These are phyloP conservation scores for Enteromius paludinosus DNA, from an alignment of 2,797 vertebrate species.

Conservation along the genomic window DNA sequence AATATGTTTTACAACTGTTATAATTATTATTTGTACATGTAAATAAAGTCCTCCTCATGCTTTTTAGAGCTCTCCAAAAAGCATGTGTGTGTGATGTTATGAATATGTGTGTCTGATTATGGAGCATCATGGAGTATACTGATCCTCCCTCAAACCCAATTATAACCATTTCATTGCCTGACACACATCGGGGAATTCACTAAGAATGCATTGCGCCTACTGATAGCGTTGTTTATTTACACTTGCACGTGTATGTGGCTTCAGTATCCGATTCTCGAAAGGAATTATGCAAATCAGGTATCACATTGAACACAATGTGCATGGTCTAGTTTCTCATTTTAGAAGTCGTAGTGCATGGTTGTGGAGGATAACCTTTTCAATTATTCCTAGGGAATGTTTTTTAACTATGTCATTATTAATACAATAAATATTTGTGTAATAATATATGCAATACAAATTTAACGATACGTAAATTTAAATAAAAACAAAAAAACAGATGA, in stretches of 20 bases:
- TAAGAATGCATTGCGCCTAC: not conserved
- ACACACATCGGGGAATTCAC: not conserved
- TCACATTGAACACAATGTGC: not conserved
- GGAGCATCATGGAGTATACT: not conserved
- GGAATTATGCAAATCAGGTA: not conserved
- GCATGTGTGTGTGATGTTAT: constrained; percentile 25
- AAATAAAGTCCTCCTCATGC: not conserved
- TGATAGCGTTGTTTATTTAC: constrained; percentile 19
- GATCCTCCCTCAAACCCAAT: not conserved
- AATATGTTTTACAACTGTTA: not conserved
- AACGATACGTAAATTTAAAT: not conserved
- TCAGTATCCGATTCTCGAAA: not conserved
- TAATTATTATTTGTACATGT: not conserved
- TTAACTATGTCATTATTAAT: not conserved
- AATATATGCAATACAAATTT: not conserved
- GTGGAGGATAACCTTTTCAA: not conserved
- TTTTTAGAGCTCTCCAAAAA: not conserved
- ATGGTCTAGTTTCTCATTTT: not conserved
- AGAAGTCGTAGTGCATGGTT: not conserved
- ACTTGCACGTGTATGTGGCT: not conserved
- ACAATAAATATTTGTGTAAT: not conserved
- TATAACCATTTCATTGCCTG: constrained; percentile 15
- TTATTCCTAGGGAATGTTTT: not conserved
- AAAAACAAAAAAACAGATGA: not conserved
- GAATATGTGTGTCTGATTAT: constrained; percentile 44